A percentile compares a stretch with the other conserved stretches of the same genome.
These are phyloP conservation scores for Phalera bucephala DNA, from an alignment of 2,888 invertebrate genomes.

Conservation along the genomic window DNA sequence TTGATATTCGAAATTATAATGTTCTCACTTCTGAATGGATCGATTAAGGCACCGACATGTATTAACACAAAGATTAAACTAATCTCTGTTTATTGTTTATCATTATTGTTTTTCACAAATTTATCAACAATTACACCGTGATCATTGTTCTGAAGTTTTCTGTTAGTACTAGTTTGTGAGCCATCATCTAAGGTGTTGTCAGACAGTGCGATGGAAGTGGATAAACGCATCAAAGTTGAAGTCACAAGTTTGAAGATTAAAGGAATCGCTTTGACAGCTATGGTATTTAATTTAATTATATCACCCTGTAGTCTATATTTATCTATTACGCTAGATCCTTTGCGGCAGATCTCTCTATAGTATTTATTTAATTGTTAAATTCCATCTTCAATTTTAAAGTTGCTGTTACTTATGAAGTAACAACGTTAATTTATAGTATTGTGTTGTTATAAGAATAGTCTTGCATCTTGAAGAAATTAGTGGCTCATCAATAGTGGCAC, in stretches of 20 bases:
- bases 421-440: too few relatives aligned
- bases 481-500: too few relatives aligned
- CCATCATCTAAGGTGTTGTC: not conserved
- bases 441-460: too few relatives aligned
- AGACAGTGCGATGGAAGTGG: constrained; percentile 38
- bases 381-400: too few relatives aligned
- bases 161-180: not conserved
- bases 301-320: too few relatives aligned
- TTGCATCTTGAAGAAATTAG: too few relatives aligned
- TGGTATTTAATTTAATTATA: constrained; percentile 44
- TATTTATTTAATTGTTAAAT: too few relatives aligned
- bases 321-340: too few relatives aligned
- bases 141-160: not conserved
- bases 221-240: constrained; percentile 27
- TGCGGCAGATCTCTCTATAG: too few relatives aligned
- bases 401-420: too few relatives aligned
- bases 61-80: not conserved
- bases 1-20: too few relatives aligned
- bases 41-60: not conserved
- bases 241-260: constrained; percentile 38
- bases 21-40: not conserved
- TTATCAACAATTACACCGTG: not conserved
- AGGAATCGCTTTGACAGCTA: constrained; percentile 40
- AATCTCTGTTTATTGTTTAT: not conserved
- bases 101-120: not conserved